phyloP scores from a whole-genome alignment of 2,113 vertebrate species.

The Strix uralensis region DNA sequence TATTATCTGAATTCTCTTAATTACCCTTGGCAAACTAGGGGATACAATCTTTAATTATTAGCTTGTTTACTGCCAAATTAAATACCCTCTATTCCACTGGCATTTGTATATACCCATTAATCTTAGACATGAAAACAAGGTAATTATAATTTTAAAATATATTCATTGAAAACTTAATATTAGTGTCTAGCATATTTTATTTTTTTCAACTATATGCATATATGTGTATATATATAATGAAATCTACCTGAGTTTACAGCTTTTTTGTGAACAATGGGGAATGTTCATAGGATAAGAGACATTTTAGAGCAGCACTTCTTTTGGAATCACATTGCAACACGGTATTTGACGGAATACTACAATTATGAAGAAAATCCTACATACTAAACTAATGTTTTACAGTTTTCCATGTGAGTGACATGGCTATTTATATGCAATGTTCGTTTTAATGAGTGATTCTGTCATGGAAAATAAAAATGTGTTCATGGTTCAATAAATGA shows the following conservation, averaged over 20 bases:
- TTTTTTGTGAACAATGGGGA: not conserved
- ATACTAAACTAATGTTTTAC: not conserved
- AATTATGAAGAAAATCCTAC: not conserved
- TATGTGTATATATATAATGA: not conserved
- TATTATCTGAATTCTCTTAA: not conserved
- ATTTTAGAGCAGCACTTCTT: not conserved
- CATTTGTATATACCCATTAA: not conserved
- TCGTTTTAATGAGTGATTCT: slow-evolving; percentile 26
- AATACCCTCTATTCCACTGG: not conserved
- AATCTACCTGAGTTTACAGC: not conserved
- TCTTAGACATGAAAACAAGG: not conserved
- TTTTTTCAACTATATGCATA: not conserved
- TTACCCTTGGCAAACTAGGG: not conserved
- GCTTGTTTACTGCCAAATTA: not conserved
- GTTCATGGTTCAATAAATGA: slow-evolving; percentile 21
- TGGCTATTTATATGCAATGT: not conserved
- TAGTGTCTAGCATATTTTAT: not conserved
- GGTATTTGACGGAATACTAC: not conserved
- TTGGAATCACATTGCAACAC: not conserved
- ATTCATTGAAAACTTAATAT: not conserved
- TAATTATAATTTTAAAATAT: not conserved
- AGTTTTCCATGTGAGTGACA: not conserved
- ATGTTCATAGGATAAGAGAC: not conserved
- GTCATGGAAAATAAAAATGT: slow-evolving; percentile 46
- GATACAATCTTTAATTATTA: not conserved